Evolutionary conservation across 2,113 vertebrate genomes (phyloP).

Genomic region (Chunga burmeisteri): DNA sequence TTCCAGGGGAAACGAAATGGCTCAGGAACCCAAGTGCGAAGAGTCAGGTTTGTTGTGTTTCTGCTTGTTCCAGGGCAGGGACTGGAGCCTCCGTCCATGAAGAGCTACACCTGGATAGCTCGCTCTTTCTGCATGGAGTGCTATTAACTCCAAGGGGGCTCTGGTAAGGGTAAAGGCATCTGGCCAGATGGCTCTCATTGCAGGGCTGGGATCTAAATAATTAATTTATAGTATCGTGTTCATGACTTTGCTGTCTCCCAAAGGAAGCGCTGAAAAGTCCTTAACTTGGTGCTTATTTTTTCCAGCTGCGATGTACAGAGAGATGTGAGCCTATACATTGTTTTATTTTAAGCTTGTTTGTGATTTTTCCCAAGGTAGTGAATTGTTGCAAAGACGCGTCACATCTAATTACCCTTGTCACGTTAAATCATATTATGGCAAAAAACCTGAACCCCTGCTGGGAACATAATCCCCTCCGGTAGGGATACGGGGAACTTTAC

Average conservation of each 20-base stretch:
- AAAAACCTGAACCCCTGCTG: background rate
- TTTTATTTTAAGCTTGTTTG: background rate
- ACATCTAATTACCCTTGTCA: constrained; percentile 50
- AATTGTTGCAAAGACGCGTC: background rate
- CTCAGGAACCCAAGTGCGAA: background rate
- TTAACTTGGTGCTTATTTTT: background rate
- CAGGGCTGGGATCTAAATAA: constrained; percentile 4
- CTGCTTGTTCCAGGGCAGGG: background rate
- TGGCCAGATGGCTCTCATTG: background rate
- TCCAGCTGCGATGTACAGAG: background rate
- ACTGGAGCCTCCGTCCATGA: background rate
- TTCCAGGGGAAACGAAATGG: accelerated
- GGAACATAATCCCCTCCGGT: background rate
- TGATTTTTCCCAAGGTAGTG: background rate
- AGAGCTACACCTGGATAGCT: background rate
- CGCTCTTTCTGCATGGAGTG: accelerated
- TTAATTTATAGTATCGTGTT: background rate
- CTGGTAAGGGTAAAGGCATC: background rate
- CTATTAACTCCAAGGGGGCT: background rate
- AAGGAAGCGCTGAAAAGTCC: background rate
- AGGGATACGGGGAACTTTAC: background rate
- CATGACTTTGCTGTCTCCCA: background rate
- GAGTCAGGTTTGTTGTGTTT: accelerated
- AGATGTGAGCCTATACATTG: background rate
- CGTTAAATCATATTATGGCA: background rate